Conservation (phyloP, 2,113 vertebrate species). For the Eulemur macaco region DNA sequence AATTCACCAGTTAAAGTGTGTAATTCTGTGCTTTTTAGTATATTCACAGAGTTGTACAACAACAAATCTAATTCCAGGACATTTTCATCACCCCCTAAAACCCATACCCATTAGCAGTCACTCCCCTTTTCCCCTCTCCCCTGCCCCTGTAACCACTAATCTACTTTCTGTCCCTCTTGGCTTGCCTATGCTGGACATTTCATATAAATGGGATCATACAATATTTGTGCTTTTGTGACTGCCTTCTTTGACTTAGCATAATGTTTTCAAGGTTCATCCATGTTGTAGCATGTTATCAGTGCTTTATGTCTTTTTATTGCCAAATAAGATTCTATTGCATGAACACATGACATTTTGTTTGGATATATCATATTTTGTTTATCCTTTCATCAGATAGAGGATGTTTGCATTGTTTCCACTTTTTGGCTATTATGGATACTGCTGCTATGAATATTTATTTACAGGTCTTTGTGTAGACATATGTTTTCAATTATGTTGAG, state of each 20-base stretch:
- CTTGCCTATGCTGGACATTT: background rate
- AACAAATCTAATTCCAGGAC: background rate
- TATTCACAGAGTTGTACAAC: background rate
- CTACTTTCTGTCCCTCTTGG: background rate
- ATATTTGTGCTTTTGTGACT: background rate
- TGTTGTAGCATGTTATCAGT: background rate
- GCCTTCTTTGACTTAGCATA: background rate
- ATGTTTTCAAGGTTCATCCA: background rate
- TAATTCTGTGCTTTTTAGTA: background rate
- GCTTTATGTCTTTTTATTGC: background rate
- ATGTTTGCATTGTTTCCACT: background rate
- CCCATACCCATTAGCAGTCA: background rate
- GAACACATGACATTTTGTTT: background rate
- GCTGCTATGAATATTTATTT: background rate
- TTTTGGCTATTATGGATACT: background rate
- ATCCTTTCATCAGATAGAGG: background rate
- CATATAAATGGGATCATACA: background rate
- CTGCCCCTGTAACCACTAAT: background rate
- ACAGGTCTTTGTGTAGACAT: background rate
- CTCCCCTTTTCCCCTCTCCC: background rate
- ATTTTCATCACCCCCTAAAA: background rate
- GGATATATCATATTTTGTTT: background rate
- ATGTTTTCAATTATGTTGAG: constrained; percentile 34
- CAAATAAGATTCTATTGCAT: background rate
- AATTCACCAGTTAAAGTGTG: background rate